These are phyloP conservation scores for Percopsis transmontana DNA, from an alignment of 2,113 vertebrate species.

Conservation along the genomic window DNA sequence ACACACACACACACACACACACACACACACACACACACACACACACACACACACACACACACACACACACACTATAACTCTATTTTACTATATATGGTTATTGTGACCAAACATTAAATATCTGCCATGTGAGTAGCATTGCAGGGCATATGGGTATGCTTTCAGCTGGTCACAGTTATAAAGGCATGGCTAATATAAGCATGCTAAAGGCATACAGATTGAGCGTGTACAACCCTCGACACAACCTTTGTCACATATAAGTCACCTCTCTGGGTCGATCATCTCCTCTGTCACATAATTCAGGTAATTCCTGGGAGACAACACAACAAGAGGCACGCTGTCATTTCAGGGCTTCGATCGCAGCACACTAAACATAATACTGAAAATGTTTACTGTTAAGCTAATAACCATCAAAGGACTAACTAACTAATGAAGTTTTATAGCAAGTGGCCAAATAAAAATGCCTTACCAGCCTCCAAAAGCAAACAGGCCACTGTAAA, in stretches of 20 bases:
- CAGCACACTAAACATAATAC: not conserved
- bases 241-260: slow-evolving; percentile 55
- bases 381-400: too few relatives aligned
- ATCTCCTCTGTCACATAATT: slow-evolving; percentile 80
- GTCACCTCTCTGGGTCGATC: slow-evolving; percentile 79
- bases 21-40: too few relatives aligned
- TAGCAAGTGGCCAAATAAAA: not conserved
- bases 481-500: slow-evolving; percentile 79
- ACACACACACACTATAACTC: too few relatives aligned
- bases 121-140: not conserved
- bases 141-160: not conserved
- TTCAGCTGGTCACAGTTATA: too few relatives aligned
- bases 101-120: not conserved
- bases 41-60: too few relatives aligned
- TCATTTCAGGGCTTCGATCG: not conserved
- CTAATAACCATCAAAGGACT: too few relatives aligned
- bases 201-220: slow-evolving; percentile 36
- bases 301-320: slow-evolving; percentile 73
- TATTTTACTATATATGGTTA: not conserved
- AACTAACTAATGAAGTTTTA: not conserved
- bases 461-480: slow-evolving; percentile 77
- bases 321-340: not conserved
- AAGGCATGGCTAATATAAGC: too few relatives aligned
- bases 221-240: slow-evolving; percentile 36
- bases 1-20: too few relatives aligned